These are phyloP conservation scores for Saguinus midas DNA, from an alignment of 2,113 vertebrate species.

Conservation along the genomic window DNA sequence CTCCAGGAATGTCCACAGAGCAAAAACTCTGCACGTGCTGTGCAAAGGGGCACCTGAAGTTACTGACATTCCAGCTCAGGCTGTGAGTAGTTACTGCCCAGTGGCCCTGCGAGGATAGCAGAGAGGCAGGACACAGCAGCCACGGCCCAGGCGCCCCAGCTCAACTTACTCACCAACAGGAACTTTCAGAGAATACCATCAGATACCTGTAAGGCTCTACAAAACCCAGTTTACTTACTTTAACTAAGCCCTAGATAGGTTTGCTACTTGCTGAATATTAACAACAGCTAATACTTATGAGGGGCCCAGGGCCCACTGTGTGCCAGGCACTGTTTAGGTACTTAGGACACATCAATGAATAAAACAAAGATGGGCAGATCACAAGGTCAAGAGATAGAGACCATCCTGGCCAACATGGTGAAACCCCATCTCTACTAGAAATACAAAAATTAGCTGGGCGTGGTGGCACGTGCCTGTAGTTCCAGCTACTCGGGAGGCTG, in stretches of 20 bases:
- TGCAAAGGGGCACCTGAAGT: not conserved
- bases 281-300: not conserved
- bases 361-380: not conserved
- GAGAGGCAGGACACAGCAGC: too few species aligned
- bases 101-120: not conserved
- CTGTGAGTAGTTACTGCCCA: not conserved
- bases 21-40: too few species aligned
- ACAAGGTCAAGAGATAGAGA: too few species aligned
- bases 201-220: not conserved
- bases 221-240: too few species aligned
- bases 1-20: not conserved
- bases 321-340: not conserved
- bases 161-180: not conserved
- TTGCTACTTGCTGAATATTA: too few species aligned
- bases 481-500: too few species aligned
- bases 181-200: not conserved
- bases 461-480: too few species aligned
- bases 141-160: too few species aligned
- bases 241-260: not conserved
- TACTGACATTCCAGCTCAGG: not conserved
- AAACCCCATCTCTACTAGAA: too few species aligned
- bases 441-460: too few species aligned
- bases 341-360: not conserved
- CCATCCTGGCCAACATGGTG: too few species aligned
- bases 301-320: not conserved